phyloP scores from a whole-genome alignment of 2,888 invertebrate genomes.

The Dicycla oo region DNA sequence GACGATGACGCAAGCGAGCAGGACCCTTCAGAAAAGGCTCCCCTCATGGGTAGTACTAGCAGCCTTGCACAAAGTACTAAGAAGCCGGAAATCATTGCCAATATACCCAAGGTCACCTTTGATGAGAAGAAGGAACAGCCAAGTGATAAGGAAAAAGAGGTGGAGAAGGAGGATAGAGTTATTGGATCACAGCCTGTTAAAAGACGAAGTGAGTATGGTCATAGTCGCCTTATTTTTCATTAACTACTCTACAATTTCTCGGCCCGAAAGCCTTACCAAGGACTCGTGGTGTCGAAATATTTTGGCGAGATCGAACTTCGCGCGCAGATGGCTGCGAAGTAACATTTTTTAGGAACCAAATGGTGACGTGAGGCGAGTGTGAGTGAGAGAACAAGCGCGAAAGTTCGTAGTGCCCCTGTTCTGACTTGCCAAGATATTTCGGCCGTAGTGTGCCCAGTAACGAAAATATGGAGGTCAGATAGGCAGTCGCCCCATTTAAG shows the following conservation, averaged over 20 bases:
- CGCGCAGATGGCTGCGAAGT: too few relatives aligned
- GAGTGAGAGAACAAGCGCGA: too few relatives aligned
- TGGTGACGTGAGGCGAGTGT: too few relatives aligned
- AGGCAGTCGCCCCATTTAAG: too few relatives aligned
- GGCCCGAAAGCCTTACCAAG: too few relatives aligned
- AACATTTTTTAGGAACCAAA: too few relatives aligned
- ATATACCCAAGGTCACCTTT: conserved; percentile 82
- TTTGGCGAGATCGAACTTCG: too few relatives aligned
- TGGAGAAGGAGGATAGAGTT: conserved; percentile 74
- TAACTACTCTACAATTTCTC: not conserved
- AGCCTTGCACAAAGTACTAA: conserved; percentile 76
- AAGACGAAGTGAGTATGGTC: conserved; percentile 83
- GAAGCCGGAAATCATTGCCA: conserved; percentile 86
- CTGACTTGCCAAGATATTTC: too few relatives aligned
- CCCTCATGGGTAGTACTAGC: conserved; percentile 85
- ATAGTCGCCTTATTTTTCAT: not conserved
- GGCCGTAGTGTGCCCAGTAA: too few relatives aligned
- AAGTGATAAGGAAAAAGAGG: conserved; percentile 69
- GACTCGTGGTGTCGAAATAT: too few relatives aligned
- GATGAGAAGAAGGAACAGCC: conserved; percentile 76
- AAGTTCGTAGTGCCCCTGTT: too few relatives aligned
- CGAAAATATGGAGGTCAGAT: too few relatives aligned
- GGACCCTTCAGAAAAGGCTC: conserved; percentile 86
- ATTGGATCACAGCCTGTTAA: conserved; percentile 85
- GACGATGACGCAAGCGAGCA: conserved; percentile 85